These are phyloP conservation scores for Acyrthosiphon pisum DNA, from an alignment of 1,140 invertebrate genomes.

Conservation along the genomic window DNA sequence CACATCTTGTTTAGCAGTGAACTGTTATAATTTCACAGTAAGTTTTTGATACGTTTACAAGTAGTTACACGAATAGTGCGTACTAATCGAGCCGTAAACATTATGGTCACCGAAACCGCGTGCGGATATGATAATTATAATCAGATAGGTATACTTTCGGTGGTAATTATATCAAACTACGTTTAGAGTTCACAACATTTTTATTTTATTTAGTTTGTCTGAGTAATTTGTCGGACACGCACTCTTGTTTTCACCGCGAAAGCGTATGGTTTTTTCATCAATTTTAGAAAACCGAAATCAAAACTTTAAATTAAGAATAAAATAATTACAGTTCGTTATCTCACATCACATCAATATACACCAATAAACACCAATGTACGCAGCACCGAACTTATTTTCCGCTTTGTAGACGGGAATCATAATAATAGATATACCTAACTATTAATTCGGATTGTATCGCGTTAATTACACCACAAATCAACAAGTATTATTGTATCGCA, in stretches of 20 bases:
- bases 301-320: background rate
- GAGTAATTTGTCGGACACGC: slow-evolving; percentile 21
- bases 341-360: background rate
- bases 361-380: background rate
- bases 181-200: background rate
- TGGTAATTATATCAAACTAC: background rate
- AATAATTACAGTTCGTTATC: slow-evolving; percentile 13
- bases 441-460: background rate
- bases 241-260: slow-evolving; percentile 31
- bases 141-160: background rate
- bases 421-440: background rate
- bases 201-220: background rate
- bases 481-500: background rate
- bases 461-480: slow-evolving; percentile 24
- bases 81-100: slow-evolving; percentile 10
- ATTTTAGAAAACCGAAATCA: slow-evolving; percentile 34
- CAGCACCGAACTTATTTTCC: slow-evolving; percentile 25
- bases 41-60: background rate
- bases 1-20: background rate
- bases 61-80: slow-evolving; percentile 9
- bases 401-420: background rate
- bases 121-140: slow-evolving; percentile 8
- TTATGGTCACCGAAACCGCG: background rate
- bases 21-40: background rate
- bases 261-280: slow-evolving; percentile 29